Evolutionary conservation across 2,113 vertebrate genomes (phyloP).

Genomic region (Lampris incognitus): DNA sequence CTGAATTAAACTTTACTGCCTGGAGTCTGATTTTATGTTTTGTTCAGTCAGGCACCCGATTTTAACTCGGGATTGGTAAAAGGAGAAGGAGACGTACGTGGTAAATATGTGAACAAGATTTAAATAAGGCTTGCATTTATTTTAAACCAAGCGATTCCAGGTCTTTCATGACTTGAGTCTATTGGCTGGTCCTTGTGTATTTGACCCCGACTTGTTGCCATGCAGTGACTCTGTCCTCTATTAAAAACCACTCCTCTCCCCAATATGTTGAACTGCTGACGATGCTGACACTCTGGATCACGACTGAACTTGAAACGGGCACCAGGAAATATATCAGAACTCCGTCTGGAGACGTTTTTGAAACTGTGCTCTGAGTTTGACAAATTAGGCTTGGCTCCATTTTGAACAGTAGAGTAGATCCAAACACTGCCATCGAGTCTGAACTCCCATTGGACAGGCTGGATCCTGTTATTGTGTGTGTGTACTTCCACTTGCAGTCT

Average conservation of each 20-base stretch:
- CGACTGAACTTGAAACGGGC: not conserved
- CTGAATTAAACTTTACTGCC: too few species aligned
- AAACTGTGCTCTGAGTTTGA: not conserved
- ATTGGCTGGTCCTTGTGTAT: not conserved
- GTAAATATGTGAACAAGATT: not conserved
- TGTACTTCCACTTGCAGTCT: constrained; percentile 11
- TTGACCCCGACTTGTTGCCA: not conserved
- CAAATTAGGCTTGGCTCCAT: not conserved
- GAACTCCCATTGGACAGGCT: constrained; percentile 40
- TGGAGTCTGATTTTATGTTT: too few species aligned
- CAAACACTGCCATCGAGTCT: constrained; percentile 34
- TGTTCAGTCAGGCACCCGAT: not conserved
- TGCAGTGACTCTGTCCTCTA: not conserved
- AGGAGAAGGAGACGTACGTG: not conserved
- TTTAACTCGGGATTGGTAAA: not conserved
- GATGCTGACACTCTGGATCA: not conserved
- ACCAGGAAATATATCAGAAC: not conserved
- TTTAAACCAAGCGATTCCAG: not conserved
- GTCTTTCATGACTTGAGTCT: constrained; percentile 12
- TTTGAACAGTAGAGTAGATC: constrained; percentile 13
- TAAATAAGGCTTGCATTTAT: not conserved
- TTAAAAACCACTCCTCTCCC: not conserved
- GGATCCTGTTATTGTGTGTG: constrained; percentile 7
- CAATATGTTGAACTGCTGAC: not conserved
- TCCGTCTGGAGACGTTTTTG: not conserved